Evolutionary conservation across 2,888 invertebrate species (phyloP).

Genomic region (Hydriomena furcata): DNA sequence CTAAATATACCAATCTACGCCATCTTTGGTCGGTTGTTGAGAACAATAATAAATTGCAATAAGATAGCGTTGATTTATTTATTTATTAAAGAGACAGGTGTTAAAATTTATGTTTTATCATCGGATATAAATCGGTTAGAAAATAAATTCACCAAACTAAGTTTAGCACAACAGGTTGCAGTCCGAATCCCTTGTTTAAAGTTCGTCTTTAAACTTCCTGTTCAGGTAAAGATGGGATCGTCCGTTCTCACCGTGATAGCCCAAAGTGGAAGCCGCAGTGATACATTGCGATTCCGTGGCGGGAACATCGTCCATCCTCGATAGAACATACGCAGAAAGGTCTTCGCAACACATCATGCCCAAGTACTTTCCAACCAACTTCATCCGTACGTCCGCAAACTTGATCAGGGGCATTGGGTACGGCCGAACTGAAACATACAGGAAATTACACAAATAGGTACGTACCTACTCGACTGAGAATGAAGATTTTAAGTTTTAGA

Average conservation of each 20-base stretch:
- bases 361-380: slow-evolving; percentile 54
- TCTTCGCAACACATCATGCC: slow-evolving; percentile 73
- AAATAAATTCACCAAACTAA: not conserved
- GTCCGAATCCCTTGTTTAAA: slow-evolving; percentile 21
- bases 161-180: slow-evolving; percentile 2
- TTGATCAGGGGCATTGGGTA: slow-evolving; percentile 54
- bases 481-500: too few relatives aligned
- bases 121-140: not conserved
- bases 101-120: too few relatives aligned
- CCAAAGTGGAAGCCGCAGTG: slow-evolving; percentile 47
- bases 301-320: slow-evolving; percentile 55
- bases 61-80: not conserved
- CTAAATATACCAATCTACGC: too few relatives aligned
- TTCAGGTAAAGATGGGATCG: slow-evolving; percentile 54
- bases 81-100: too few relatives aligned
- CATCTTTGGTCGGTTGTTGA: too few relatives aligned
- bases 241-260: slow-evolving; percentile 49
- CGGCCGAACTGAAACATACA: slow-evolving; percentile 54
- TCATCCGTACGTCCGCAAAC: slow-evolving; percentile 63
- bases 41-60: too few relatives aligned
- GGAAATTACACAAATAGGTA: slow-evolving; percentile 2
- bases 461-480: not conserved
- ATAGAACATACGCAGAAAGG: slow-evolving; percentile 57
- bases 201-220: slow-evolving; percentile 40
- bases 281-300: slow-evolving; percentile 54